Evolutionary conservation across 2,113 vertebrate species (phyloP).

Genomic region (Ptyas mucosa): DNA sequence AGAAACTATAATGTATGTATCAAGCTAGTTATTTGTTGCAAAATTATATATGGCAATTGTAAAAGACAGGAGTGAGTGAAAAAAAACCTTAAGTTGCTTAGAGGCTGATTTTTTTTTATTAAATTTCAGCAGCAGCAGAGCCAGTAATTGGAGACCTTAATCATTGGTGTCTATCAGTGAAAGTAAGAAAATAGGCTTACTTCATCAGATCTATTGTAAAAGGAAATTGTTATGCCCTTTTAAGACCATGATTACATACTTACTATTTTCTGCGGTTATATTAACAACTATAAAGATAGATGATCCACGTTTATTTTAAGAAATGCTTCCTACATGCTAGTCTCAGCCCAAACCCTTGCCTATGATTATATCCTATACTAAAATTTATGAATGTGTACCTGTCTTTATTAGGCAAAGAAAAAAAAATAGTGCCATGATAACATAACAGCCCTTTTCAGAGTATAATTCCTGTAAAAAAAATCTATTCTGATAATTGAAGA

Average conservation of each 20-base stretch:
- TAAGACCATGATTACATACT: background rate
- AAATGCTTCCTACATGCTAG: constrained; percentile 9
- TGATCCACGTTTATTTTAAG: background rate
- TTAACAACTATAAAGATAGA: background rate
- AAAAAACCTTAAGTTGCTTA: constrained; percentile 45
- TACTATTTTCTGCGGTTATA: background rate
- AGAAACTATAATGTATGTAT: constrained; percentile 29
- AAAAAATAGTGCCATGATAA: constrained; percentile 5
- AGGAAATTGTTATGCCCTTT: background rate
- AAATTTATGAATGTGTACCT: constrained; percentile 7
- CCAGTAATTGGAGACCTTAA: constrained; percentile 39
- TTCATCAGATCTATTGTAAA: background rate
- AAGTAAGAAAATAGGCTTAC: constrained; percentile 27
- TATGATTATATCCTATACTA: constrained; percentile 14
- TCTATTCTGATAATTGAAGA: background rate
- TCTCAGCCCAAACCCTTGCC: constrained; percentile 33
- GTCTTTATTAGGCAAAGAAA: background rate
- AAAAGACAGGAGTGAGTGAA: background rate
- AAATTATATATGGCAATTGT: constrained; percentile 55
- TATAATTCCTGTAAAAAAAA: constrained; percentile 13
- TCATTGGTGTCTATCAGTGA: constrained; percentile 19
- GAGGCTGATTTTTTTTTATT: constrained; percentile 18
- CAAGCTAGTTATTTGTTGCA: constrained; percentile 25
- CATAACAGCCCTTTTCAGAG: constrained; percentile 20
- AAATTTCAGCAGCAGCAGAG: background rate